Conservation (phyloP, 2,888 invertebrate species). For the Phorcus lineatus region DNA sequence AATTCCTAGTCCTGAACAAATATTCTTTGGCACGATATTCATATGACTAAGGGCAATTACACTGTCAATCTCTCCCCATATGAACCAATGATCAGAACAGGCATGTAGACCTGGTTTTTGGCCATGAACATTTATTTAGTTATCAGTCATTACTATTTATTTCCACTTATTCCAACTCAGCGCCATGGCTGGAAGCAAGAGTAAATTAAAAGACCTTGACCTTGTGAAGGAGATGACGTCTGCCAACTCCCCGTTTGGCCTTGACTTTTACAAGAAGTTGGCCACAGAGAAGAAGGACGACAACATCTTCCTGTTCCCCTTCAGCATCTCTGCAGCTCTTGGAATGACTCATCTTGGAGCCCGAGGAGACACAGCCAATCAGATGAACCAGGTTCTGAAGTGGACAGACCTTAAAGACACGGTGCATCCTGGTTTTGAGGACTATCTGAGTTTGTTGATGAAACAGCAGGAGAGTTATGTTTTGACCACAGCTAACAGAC, state of each 20-base stretch:
- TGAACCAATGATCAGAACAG: no score
- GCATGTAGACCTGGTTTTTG: no score
- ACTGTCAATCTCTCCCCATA: no score
- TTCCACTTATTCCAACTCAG: not conserved
- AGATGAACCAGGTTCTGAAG: conserved; percentile 61
- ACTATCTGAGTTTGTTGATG: conserved; percentile 40
- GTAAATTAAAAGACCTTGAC: not conserved
- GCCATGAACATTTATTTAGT: no score
- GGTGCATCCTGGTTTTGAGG: conserved; percentile 42
- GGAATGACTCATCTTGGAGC: conserved; percentile 75
- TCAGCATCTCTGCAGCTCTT: conserved; percentile 75
- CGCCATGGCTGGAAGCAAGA: not conserved
- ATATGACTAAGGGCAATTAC: no score
- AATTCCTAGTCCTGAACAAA: no score
- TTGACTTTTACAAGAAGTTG: conserved; percentile 31
- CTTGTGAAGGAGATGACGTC: not conserved
- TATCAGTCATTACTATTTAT: no score
- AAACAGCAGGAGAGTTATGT: conserved; percentile 33
- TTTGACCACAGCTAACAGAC: conserved; percentile 62
- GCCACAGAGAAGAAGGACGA: conserved; percentile 16
- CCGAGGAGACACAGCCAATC: conserved; percentile 67
- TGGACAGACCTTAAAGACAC: conserved; percentile 36
- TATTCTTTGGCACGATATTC: no score
- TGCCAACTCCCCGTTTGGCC: conserved; percentile 30
- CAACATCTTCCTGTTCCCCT: conserved; percentile 74